Evolutionary conservation across 2,797 vertebrate genomes (phyloP).

Genomic region (Carcharodon carcharias): DNA sequence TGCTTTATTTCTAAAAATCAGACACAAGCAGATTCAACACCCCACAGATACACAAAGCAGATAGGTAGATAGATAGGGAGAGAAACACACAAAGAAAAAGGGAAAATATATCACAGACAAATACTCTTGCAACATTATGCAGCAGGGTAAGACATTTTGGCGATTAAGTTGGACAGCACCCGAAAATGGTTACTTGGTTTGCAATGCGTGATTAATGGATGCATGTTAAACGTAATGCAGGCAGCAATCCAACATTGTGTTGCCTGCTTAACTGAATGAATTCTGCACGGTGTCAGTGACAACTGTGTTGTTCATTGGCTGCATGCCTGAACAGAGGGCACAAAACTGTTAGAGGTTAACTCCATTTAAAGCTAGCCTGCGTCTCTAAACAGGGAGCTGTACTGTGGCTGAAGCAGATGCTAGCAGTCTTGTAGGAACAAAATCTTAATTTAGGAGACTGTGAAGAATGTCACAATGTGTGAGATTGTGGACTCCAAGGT

Average conservation of each 20-base stretch:
- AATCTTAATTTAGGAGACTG: neutral
- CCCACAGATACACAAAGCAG: neutral
- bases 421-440: neutral
- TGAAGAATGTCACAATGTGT: no score
- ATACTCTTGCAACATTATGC: neutral
- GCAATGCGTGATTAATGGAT: neutral
- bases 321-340: neutral
- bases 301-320: neutral
- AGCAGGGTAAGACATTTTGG: neutral
- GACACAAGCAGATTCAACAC: neutral
- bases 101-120: neutral
- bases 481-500: no score
- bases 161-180: no score
- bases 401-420: neutral
- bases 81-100: neutral
- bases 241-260: neutral
- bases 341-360: neutral
- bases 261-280: neutral
- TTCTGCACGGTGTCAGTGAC: neutral
- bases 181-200: neutral
- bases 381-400: neutral
- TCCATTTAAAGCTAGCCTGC: neutral
- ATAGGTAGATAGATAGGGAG: neutral
- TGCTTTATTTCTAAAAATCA: neutral
- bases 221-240: neutral